Conservation (phyloP, 2,888 invertebrate species). For the Timema podura region DNA sequence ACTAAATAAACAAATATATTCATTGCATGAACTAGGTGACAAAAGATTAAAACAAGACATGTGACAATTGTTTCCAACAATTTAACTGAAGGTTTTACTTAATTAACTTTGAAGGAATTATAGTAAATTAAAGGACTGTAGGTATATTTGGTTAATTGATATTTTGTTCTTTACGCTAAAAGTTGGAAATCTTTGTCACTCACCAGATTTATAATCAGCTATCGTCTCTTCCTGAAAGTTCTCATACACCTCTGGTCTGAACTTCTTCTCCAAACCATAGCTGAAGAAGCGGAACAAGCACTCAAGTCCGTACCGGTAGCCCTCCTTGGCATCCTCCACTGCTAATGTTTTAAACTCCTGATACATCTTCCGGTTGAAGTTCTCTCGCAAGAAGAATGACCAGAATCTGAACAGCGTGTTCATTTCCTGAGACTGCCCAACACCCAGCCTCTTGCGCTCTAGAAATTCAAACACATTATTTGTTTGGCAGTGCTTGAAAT, state of each 20-base stretch:
- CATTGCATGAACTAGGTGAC: conserved; percentile 32
- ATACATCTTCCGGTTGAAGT: conserved; percentile 98
- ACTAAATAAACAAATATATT: conserved; percentile 17
- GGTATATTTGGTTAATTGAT: too few relatives aligned
- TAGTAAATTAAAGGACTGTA: too few relatives aligned
- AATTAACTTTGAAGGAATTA: too few relatives aligned
- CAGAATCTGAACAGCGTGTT: conserved; percentile 99
- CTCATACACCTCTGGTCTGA: conserved; percentile 89
- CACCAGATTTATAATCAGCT: conserved; percentile 82
- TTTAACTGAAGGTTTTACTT: too few relatives aligned
- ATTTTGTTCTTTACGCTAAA: too few relatives aligned
- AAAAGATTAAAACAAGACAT: too few relatives aligned
- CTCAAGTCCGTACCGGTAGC: conserved; percentile 73
- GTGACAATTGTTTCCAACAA: too few relatives aligned
- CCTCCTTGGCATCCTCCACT: conserved; percentile 86
- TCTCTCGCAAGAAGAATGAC: conserved; percentile 98
- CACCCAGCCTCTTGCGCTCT: conserved; percentile 90
- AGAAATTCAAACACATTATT: conserved; percentile 42
- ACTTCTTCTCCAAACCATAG: conserved; percentile 94
- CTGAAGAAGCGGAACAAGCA: conserved; percentile 92
- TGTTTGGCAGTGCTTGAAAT: too few relatives aligned
- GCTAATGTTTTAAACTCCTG: conserved; percentile 90
- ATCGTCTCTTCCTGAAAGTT: conserved; percentile 94
- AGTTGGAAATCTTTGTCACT: conserved; percentile 35
- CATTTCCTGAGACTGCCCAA: conserved; percentile 97